phyloP scores from a whole-genome alignment of 1,140 invertebrate species.

The Halotydeus destructor region DNA sequence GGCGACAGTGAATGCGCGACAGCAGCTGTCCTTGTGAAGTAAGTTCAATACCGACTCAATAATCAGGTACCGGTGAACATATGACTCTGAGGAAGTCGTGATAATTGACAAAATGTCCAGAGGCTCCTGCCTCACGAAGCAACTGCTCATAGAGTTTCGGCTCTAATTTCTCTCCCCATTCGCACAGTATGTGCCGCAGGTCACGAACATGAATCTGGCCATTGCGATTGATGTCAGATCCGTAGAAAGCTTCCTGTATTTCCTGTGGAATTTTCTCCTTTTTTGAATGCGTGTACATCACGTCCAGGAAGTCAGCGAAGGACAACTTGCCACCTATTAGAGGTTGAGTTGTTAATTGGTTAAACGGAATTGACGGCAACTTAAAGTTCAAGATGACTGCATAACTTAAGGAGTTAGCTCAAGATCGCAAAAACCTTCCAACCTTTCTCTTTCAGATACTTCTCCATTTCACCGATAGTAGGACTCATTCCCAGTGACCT shows the following conservation, averaged over 20 bases:
- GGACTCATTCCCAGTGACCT: conserved; percentile 74
- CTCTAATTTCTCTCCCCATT: conserved; percentile 75
- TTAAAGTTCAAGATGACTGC: conserved; percentile 13
- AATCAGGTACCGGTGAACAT: conserved; percentile 79
- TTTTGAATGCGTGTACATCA: conserved; percentile 71
- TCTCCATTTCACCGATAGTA: conserved; percentile 66
- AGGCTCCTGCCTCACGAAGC: conserved; percentile 75
- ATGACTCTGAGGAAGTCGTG: conserved; percentile 82
- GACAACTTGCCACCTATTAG: conserved; percentile 59
- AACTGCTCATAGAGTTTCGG: conserved; percentile 81
- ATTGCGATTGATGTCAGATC: conserved; percentile 47
- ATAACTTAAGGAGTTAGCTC: conserved; percentile 6
- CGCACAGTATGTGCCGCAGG: conserved; percentile 60
- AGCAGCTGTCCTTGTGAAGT: neutral
- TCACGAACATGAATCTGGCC: conserved; percentile 59
- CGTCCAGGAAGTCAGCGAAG: conserved; percentile 83
- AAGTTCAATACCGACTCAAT: conserved; percentile 33
- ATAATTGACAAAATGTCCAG: conserved; percentile 53
- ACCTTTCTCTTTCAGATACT: conserved; percentile 62
- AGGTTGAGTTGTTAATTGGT: no score
- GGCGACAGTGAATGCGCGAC: neutral
- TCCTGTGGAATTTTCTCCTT: conserved; percentile 72
- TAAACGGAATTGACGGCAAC: no score
- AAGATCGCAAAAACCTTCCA: conserved; percentile 4
- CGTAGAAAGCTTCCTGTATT: conserved; percentile 67